Evolutionary conservation across 2,888 invertebrate species (phyloP).

Genomic region (Syritta pipiens): DNA sequence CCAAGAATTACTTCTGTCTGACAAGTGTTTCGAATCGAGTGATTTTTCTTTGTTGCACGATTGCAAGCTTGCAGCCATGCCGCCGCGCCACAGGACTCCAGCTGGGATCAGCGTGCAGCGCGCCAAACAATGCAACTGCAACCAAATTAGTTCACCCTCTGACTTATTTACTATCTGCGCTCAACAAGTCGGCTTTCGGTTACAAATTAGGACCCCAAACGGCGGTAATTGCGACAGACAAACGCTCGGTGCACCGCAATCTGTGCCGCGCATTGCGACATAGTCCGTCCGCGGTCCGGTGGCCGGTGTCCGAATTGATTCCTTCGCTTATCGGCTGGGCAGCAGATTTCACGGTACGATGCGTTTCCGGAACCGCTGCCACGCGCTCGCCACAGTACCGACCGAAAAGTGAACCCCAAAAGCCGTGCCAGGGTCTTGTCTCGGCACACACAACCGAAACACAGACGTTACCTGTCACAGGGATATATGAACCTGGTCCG

Average conservation of each 20-base stretch:
- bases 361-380: slow-evolving; percentile 41
- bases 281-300: not conserved
- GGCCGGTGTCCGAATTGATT: not conserved
- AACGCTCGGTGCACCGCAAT: slow-evolving; percentile 13
- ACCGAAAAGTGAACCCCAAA: slow-evolving; percentile 50
- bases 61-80: no score
- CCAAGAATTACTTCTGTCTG: slow-evolving; percentile 18
- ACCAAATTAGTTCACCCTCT: slow-evolving; percentile 63
- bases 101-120: slow-evolving; percentile 46
- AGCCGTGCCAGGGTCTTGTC: slow-evolving; percentile 43
- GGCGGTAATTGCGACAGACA: slow-evolving; percentile 63
- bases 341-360: slow-evolving; percentile 62
- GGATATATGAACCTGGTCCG: slow-evolving; percentile 63
- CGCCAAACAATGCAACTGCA: slow-evolving; percentile 21
- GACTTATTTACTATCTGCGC: slow-evolving; percentile 64
- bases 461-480: slow-evolving; percentile 69
- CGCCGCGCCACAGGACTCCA: slow-evolving; percentile 43
- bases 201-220: slow-evolving; percentile 65
- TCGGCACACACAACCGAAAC: slow-evolving; percentile 51
- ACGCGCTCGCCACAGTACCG: slow-evolving; percentile 49
- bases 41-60: slow-evolving; percentile 47
- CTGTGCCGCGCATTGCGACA: slow-evolving; percentile 22
- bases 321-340: slow-evolving; percentile 6
- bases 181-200: slow-evolving; percentile 60
- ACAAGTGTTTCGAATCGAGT: slow-evolving; percentile 42